Evolutionary conservation across 2,797 vertebrate genomes (phyloP), one percentile per base, ranked within the genome.

Genomic region (Syncerus caffer): DNA sequence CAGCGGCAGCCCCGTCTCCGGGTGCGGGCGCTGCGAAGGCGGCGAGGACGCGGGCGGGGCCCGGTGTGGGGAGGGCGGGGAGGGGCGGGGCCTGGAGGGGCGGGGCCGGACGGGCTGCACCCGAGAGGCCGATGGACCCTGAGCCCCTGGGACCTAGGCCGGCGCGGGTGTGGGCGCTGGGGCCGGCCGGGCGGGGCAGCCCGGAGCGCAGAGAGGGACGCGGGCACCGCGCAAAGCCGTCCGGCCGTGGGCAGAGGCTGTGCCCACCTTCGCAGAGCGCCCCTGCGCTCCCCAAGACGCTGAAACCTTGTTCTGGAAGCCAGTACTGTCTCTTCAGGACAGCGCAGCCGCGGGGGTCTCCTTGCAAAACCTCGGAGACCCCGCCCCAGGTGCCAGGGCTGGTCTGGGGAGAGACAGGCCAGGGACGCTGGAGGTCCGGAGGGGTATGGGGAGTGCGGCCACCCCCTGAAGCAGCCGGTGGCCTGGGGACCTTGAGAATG

Each of bases 91-190:
- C 23, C 45, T 45, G 45, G 45, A 45, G 45, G 17, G 67, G 31
- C 1, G 14, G 42, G 51, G 31, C 64, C 7, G 45, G 57, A n/a
- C 45, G 25, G 88, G 92, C 79, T 4, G 9, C 25, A 7, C 14
- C 2, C 23, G 23, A 31, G 45, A 38, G 57, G 14, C 2, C n/a
- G 7, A 0, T 0, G 60, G n/a, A 29, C 74, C 71, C 14, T 0
- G 60, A 29, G 31, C 57, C 11, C 11, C 79, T 3, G 50, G 94
- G 79, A 23, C 29, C 64, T 13, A 5, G 93, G 89, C 50, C 31
- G 45, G 21, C 12, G 27, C 38, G 1, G 9, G 78, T 7, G 58
- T 7, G 25, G 34, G 16, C 27, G 15, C 78, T 78, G 10, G 10
- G 29, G 5, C 6, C 3, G 15, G 21, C 7, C 16, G 62, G 64